Evolutionary conservation across 2,113 vertebrate genomes (phyloP).

Genomic region (Apodemus speciosus): DNA sequence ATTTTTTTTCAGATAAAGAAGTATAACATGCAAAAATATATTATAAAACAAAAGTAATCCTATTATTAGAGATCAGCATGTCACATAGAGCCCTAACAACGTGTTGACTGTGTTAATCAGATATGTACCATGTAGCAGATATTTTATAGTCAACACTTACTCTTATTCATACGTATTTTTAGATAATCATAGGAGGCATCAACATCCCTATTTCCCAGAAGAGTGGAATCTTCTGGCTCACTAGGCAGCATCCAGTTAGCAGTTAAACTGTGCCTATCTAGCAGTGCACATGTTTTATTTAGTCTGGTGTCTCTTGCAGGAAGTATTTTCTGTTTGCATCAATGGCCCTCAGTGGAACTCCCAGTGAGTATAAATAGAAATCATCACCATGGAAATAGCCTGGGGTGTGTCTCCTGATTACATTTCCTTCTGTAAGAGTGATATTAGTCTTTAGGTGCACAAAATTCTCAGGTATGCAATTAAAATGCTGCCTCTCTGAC

Average conservation of each 20-base stretch:
- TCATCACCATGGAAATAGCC: not conserved
- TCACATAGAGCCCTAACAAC: not conserved
- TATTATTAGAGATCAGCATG: not conserved
- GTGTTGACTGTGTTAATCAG: not conserved
- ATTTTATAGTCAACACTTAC: not conserved
- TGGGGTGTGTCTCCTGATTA: not conserved
- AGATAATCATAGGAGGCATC: not conserved
- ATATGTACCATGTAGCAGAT: not conserved
- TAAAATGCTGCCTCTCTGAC: constrained; percentile 25
- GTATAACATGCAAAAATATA: not conserved
- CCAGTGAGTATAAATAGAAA: not conserved
- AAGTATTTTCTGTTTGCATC: not conserved
- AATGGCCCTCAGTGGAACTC: not conserved
- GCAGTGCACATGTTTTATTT: not conserved
- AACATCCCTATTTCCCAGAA: not conserved
- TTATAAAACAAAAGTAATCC: not conserved
- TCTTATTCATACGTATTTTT: not conserved
- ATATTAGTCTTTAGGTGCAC: not conserved
- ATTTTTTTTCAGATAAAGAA: not conserved
- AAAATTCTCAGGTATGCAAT: not conserved
- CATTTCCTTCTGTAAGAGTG: not conserved
- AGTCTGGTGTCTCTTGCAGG: not conserved
- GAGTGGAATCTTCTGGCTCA: not conserved
- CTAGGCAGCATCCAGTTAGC: not conserved
- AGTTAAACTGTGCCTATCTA: not conserved